Conservation (phyloP, 2,797 vertebrate species). For the Malurus splendens region DNA sequence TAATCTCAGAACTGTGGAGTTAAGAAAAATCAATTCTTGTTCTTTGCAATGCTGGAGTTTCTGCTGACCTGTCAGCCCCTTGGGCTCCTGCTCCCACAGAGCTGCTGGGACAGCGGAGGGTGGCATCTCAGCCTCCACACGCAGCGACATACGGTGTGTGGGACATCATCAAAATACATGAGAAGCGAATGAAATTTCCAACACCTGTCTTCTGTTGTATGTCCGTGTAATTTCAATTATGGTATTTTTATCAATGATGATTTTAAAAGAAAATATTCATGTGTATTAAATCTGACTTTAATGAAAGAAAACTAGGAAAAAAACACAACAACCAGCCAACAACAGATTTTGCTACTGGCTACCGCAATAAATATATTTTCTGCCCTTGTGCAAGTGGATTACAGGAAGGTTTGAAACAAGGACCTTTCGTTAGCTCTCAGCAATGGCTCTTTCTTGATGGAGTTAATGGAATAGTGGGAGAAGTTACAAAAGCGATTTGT, state of each 20-base stretch:
- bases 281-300: neutral
- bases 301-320: neutral
- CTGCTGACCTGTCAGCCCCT: neutral
- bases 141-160: neutral
- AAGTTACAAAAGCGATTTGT: neutral
- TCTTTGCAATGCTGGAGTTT: neutral
- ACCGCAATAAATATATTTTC: neutral
- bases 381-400: neutral
- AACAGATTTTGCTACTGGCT: neutral
- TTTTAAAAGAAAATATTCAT: neutral
- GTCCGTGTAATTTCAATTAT: neutral
- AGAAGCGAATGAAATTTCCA: slow-evolving; percentile 5
- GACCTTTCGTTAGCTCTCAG: neutral
- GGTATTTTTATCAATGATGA: slow-evolving; percentile 11
- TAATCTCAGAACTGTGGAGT: neutral
- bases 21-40: neutral
- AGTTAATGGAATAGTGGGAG: neutral
- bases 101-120: neutral
- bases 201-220: slow-evolving; percentile 35
- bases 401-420: neutral
- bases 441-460: neutral
- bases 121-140: neutral
- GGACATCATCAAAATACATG: slow-evolving; percentile 24
- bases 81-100: neutral
- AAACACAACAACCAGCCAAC: neutral